phyloP scores from a whole-genome alignment of 2,797 vertebrate genomes.

The Masticophis lateralis region DNA sequence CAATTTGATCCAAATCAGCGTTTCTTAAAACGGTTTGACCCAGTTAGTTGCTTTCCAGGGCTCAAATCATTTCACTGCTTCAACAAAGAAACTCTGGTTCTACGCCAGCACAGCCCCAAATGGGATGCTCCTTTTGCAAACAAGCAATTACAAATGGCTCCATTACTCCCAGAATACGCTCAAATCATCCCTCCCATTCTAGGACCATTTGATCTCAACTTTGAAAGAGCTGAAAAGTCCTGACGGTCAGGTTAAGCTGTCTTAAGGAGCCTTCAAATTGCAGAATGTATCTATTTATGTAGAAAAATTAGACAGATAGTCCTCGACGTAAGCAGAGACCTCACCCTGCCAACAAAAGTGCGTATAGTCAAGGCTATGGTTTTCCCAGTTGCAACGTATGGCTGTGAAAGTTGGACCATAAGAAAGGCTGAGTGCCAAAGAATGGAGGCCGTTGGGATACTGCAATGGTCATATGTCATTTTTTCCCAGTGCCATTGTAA shows the following conservation, averaged over 20 bases:
- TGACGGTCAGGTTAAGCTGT: not conserved
- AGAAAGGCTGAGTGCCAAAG: too few species aligned
- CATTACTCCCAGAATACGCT: not conserved
- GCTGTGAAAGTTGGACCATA: too few species aligned
- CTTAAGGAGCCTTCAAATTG: too few species aligned
- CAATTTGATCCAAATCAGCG: not conserved
- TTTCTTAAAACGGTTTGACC: not conserved
- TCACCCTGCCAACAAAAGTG: too few species aligned
- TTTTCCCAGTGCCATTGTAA: too few species aligned
- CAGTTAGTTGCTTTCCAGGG: not conserved
- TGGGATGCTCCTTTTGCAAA: not conserved
- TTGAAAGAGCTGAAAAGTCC: not conserved
- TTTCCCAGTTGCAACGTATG: too few species aligned
- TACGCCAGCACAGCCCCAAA: not conserved
- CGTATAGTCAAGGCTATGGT: too few species aligned
- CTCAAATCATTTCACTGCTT: not conserved
- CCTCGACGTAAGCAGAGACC: too few species aligned
- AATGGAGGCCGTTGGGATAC: too few species aligned
- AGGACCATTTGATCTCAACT: not conserved
- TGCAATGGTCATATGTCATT: too few species aligned
- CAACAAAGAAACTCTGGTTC: not conserved
- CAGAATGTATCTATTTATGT: not conserved
- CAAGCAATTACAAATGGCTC: not conserved
- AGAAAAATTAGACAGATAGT: not conserved
- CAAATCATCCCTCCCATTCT: not conserved